phyloP scores from a whole-genome alignment of 2,797 vertebrate species.

The Pseudotriccus pelzelni region DNA sequence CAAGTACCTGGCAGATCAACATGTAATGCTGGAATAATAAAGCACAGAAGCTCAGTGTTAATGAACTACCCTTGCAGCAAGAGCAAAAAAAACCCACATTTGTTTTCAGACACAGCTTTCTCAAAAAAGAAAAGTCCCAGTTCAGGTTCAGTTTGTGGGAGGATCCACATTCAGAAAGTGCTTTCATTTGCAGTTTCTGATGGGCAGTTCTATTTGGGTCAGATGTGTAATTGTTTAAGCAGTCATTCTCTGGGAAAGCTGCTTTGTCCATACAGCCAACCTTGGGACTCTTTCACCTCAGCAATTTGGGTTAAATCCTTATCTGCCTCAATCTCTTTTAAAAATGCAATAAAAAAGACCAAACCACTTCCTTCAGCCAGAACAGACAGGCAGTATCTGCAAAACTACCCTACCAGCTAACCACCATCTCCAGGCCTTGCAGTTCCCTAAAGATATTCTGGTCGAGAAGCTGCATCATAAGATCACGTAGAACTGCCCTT shows the following conservation, averaged over 20 bases:
- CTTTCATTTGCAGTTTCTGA: background rate
- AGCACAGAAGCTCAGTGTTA: background rate
- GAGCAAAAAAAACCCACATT: rapidly evolving
- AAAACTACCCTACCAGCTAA: background rate
- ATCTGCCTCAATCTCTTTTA: background rate
- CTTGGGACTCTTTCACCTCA: background rate
- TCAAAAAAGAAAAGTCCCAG: background rate
- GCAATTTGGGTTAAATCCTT: background rate
- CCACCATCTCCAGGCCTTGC: background rate
- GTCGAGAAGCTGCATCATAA: background rate
- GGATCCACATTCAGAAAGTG: background rate
- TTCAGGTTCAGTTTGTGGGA: background rate
- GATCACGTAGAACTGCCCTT: background rate
- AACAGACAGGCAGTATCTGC: background rate
- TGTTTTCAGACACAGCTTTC: background rate
- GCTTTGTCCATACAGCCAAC: background rate
- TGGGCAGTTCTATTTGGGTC: background rate
- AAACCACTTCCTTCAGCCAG: background rate
- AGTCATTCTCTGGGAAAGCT: background rate
- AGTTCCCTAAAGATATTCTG: background rate
- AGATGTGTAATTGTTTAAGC: background rate
- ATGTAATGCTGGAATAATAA: background rate
- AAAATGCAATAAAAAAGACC: background rate
- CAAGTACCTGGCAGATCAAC: background rate
- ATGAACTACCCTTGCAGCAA: background rate